Base-by-base conservation (phyloP, 1,140 invertebrate species). In the Papilio dardanus region DNA sequence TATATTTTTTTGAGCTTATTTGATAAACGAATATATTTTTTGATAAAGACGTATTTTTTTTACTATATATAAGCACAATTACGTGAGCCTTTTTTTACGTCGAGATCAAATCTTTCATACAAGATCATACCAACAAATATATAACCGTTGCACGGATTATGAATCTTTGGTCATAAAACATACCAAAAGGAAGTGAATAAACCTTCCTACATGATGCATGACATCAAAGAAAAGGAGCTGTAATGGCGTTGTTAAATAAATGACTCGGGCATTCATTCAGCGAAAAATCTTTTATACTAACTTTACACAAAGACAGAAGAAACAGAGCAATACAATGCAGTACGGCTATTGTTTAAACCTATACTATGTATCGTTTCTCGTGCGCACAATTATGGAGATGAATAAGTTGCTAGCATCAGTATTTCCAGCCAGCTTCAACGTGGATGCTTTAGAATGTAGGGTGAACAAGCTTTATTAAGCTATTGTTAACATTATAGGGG, bases 211-310 rank as follows among this genome's bases (percentile, higher is more conserved):
- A 62, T 58, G 54, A 28, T 46, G 42, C 42, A 58, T 28, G 24
- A 58, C 12, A 30, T 14, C 54, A 58, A 14, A 58, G 54, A 58
- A 58, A 58, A 58, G 21, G 54, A 58, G 24, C 21, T 12, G 24
- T 58, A 58, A 58, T 58, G 12, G 21, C 54, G 24, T 58, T 58
- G 54, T 58, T 58, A 58, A 58, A 58, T 58, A 58, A 58, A 58
- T 58, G 54, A 58, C 24, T 58, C 54, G 3, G 24, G 54, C 54
- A 28, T 58, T 58, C 54, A 58, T 24, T 58, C 54, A 28, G 21
- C 54, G 54, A 24, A 58, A 58, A 58, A 58, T 58, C 54, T 58
- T 58, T 58, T 58, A 46, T 46, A 0, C 42, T 46, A 46, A 3
- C n/a, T 46, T n/a, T 16, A 16, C 42, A 46, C 42, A 4, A n/a